Conservation (phyloP, 2,888 invertebrate species). For the Eristalis intricaria region DNA sequence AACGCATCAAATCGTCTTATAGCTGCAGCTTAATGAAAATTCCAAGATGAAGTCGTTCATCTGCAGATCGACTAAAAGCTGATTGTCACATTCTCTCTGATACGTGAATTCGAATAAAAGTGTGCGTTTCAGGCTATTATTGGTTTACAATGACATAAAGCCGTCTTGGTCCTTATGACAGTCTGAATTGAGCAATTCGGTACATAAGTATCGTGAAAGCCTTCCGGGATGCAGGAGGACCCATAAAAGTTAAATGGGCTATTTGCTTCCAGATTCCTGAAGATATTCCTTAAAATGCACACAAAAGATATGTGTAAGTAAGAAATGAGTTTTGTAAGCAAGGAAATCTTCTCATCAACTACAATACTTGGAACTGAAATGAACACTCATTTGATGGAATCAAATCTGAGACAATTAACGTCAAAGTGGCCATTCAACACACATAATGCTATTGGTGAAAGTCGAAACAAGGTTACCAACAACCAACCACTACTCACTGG, state of each 20-base stretch:
- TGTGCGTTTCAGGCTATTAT: constrained; percentile 28
- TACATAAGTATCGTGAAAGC: constrained; percentile 26
- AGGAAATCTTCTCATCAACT: not conserved
- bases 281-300: not conserved
- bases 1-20: not conserved
- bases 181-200: constrained; percentile 55
- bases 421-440: not conserved
- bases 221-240: not conserved
- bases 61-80: constrained; percentile 8
- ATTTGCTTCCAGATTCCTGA: not conserved
- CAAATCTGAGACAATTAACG: not conserved
- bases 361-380: not conserved
- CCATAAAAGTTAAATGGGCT: not conserved
- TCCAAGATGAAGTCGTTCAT: constrained; percentile 15
- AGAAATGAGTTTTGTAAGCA: not conserved
- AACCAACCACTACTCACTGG: not conserved
- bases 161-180: constrained; percentile 28
- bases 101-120: constrained; percentile 37
- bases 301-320: not conserved
- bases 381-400: not conserved
- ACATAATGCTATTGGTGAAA: not conserved
- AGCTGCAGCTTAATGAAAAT: not conserved
- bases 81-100: constrained; percentile 12
- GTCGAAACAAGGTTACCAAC: not conserved
- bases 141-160: constrained; percentile 41